Conservation (phyloP, 2,888 invertebrate genomes). For the Lasioglossum vierecki region DNA sequence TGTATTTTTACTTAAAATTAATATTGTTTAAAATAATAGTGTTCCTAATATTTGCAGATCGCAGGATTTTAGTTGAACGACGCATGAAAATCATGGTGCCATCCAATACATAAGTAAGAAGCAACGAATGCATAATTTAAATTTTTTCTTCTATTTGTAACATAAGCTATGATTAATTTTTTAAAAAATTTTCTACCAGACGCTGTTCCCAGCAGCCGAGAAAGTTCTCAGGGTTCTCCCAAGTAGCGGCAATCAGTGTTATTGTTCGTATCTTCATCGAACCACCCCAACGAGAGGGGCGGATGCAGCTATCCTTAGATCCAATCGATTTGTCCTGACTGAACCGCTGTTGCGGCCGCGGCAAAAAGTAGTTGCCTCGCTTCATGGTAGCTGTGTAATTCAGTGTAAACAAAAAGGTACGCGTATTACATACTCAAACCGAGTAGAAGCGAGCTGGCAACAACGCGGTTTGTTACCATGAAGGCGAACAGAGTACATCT, state of each 20-base stretch:
- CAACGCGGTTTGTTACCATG: conserved; percentile 72
- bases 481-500: conserved; percentile 36
- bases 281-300: background rate
- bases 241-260: background rate
- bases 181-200: background rate
- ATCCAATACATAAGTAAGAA: too few relatives aligned
- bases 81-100: background rate
- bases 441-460: conserved; percentile 70
- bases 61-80: background rate
- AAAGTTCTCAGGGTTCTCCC: background rate
- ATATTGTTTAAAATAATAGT: too few relatives aligned
- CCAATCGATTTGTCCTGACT: conserved; percentile 65
- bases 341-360: conserved; percentile 38
- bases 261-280: conserved; percentile 20
- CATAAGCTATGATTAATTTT: background rate
- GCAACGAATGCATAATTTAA: too few relatives aligned
- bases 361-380: conserved; percentile 78
- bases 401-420: conserved; percentile 77
- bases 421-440: conserved; percentile 66
- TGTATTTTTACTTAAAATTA: background rate
- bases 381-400: conserved; percentile 79
- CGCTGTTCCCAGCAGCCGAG: too few relatives aligned
- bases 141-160: too few relatives aligned
- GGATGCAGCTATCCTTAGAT: conserved; percentile 27
- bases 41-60: background rate